Evolutionary conservation across 2,888 invertebrate species (phyloP).

Genomic region (Branchipolynoe longqiensis): DNA sequence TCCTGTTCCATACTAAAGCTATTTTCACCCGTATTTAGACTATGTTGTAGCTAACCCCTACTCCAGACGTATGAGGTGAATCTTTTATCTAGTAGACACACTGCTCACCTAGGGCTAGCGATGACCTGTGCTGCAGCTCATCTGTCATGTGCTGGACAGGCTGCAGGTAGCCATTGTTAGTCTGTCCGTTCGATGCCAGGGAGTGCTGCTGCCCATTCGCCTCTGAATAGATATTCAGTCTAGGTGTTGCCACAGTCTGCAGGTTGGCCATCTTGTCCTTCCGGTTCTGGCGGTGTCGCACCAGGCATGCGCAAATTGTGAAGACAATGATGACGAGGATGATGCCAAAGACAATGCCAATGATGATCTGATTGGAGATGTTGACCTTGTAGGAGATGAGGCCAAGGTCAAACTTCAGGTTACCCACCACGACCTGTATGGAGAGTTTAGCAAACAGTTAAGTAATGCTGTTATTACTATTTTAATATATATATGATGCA

Average conservation of each 20-base stretch:
- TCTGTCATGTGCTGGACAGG: background rate
- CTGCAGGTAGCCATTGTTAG: constrained; percentile 30
- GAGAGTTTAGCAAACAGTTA: no score
- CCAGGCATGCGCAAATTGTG: background rate
- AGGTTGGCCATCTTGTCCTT: constrained; percentile 20
- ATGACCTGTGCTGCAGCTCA: no score
- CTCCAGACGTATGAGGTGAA: no score
- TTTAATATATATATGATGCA: no score
- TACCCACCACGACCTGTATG: constrained; percentile 6
- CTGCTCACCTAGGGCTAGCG: no score
- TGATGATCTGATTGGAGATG: background rate
- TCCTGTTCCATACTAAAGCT: no score
- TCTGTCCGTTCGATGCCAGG: background rate
- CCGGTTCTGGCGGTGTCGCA: background rate
- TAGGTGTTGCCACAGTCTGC: background rate
- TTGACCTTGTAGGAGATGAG: constrained; percentile 29
- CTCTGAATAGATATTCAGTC: constrained; percentile 34
- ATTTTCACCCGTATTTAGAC: no score
- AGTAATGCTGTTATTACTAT: no score
- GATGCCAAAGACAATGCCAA: background rate
- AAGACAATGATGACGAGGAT: background rate
- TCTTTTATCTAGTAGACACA: no score
- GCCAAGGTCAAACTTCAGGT: constrained; percentile 30
- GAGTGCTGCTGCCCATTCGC: no score
- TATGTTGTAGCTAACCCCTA: no score